phyloP scores from a whole-genome alignment of 1,140 invertebrate genomes.

The Brachionus rotundiformis region DNA sequence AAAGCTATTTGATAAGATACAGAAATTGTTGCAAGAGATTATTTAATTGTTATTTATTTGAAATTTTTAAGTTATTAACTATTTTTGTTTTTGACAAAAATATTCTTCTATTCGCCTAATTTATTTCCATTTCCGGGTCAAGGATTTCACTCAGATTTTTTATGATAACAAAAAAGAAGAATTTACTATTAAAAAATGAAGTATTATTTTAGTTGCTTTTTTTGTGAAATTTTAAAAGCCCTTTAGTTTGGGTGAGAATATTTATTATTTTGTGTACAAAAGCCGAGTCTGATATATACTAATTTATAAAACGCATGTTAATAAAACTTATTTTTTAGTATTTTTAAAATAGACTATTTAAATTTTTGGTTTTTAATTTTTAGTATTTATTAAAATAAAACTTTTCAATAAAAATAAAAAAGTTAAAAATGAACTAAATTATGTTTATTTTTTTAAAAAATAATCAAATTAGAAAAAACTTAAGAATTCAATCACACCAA shows the following conservation, averaged over 20 bases:
- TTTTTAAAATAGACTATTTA: slow-evolving; percentile 14
- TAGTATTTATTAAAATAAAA: not conserved
- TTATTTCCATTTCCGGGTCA: not conserved
- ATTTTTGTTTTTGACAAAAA: not conserved
- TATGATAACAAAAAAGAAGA: no score
- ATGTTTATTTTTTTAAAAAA: no score
- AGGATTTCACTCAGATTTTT: not conserved
- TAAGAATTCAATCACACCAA: no score
- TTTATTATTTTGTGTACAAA: slow-evolving; percentile 3
- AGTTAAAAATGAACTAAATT: no score
- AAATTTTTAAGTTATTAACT: slow-evolving; percentile 4
- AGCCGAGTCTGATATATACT: not conserved
- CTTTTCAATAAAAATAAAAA: not conserved
- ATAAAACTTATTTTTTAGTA: not conserved
- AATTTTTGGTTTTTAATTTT: slow-evolving; percentile 1
- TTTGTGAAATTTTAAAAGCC: not conserved
- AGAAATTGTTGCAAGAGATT: slow-evolving; percentile 1
- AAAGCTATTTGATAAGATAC: not conserved
- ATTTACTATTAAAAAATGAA: no score
- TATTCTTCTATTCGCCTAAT: not conserved
- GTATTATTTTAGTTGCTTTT: not conserved
- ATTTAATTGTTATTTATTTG: not conserved
- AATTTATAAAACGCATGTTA: not conserved
- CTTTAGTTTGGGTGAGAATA: not conserved
- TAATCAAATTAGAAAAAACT: no score